Base-by-base conservation (phyloP, 2,797 vertebrate genomes). In the Lithobates pipiens region DNA sequence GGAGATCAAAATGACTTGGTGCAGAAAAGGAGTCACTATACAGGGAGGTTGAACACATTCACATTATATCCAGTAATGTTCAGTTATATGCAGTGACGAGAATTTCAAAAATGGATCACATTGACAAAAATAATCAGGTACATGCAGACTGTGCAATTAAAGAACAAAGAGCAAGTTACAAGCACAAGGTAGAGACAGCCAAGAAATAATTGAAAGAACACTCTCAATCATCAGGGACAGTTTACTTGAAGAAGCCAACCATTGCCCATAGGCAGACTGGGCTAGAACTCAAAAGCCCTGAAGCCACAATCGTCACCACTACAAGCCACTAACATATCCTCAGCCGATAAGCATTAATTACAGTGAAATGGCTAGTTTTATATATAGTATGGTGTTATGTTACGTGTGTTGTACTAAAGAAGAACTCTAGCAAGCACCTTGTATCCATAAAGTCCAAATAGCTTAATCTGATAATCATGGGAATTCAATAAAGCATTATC, bases 131-230 rank as follows among this genome's bases (percentile, higher is more conserved):
- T 80, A 81, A 81, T 86, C 72, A 67, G 73, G 46, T 61, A 69
- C 76, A 74, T 42, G 39, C 54, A 61, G 54, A 61, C 23, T 67
- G 25, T 68, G 32, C 74, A 83, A 69, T 10, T 32, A 44, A 68
- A 39, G 77, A 73, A 74, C 68, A 86, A 86, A 86, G 79, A 21
- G 18, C 36, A 68, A 32, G 63, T 61, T 71, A 72, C 79, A 72
- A 77, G 74, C 11, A 25, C 76, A 71, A 76, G 29, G 61, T 67
- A 82, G 6, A 77, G 61, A 63, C 65, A 77, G 67, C 67, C 36
- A 65, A 75, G 74, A 77, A 72, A 82, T 86, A 86, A 86, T 86
- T 86, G 79, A 86, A 85, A 82, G 85, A 46, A 50, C 68, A 9
- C 27, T 63, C 80, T 63, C 25, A 32, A 32, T 23, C 63, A 77